A percentile compares a stretch with the other conserved stretches of the same genome.
Conservation (phyloP, 2,113 vertebrate genomes). For the Menura novaehollandiae region DNA sequence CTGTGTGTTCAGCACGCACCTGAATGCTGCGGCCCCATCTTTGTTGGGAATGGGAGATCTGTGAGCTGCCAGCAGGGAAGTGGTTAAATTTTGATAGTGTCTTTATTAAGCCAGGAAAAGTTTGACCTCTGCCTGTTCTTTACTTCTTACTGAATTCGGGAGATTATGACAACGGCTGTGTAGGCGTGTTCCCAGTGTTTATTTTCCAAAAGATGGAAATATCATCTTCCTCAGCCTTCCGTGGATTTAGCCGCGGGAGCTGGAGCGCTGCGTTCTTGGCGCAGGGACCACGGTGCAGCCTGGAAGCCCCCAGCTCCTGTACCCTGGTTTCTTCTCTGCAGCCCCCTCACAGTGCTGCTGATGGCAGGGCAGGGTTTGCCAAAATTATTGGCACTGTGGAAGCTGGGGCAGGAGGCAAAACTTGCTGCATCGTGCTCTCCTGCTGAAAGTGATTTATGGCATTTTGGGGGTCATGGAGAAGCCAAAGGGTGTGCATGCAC, state of each 20-base stretch:
- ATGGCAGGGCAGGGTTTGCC: neutral
- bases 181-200: conserved; percentile 51
- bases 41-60: neutral
- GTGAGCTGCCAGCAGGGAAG: neutral
- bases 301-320: neutral
- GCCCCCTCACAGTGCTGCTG: neutral
- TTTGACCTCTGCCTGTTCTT: conserved; percentile 37
- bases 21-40: neutral
- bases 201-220: conserved; percentile 68
- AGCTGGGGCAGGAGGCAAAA: neutral
- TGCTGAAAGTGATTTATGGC: neutral
- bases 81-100: conserved; percentile 24
- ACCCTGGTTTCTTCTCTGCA: neutral
- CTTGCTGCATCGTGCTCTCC: neutral
- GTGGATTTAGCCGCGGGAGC: neutral
- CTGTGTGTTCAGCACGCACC: neutral
- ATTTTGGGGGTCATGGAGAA: neutral
- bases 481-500: neutral
- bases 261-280: neutral
- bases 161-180: conserved; percentile 65
- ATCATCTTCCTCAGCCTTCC: conserved; percentile 34
- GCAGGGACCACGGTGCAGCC: neutral
- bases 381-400: neutral
- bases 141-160: conserved; percentile 30
- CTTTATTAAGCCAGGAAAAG: conserved; percentile 51